Base-by-base conservation (phyloP, 2,113 vertebrate genomes). In the Pelobates fuscus region DNA sequence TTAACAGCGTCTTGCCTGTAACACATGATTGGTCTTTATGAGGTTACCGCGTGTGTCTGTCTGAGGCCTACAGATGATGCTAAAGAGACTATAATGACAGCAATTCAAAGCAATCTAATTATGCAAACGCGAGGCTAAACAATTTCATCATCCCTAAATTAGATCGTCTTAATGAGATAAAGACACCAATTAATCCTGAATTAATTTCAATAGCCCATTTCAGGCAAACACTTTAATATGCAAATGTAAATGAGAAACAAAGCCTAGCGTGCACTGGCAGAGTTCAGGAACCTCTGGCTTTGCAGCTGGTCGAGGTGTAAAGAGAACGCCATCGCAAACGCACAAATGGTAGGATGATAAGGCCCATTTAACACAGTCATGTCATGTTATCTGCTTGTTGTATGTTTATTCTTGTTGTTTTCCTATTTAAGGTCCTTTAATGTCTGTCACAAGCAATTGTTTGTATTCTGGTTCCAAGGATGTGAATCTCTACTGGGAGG, bases 141-240 rank as follows among this genome's bases (percentile, higher is more conserved):
- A 97, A 96, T 92, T 97, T 97, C 95, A 98, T 98, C 96, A 98
- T 95, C 93, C 94, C 92, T 94, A 94, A 95, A 98, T 98, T 97
- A 94, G 94, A 97, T 96, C 94, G 95, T 95, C 91, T 95, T 98
- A 98, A 98, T 95, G 95, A 98, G 95, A 97, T 98, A 98, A 98
- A 98, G 95, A 96, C 95, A 94, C 94, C 94, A 98, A 98, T 98
- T 98, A 98, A 98, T 98, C 96, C 95, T 94, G 94, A 92, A 94
- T 95, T 98, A 98, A 98, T 97, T 97, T 95, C 93, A 90, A 92
- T 88, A 93, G 94, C 92, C 90, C 91, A 88, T 95, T 95, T 95
- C 92, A 92, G 88, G 92, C 93, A 98, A 98, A 96, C 94, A 95
- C 93, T 92, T 92, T 95, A 95, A 96, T 94, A 95, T 95, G 92